Base-by-base conservation (phyloP, 2,797 vertebrate species). In the Chloroceryle inda region DNA sequence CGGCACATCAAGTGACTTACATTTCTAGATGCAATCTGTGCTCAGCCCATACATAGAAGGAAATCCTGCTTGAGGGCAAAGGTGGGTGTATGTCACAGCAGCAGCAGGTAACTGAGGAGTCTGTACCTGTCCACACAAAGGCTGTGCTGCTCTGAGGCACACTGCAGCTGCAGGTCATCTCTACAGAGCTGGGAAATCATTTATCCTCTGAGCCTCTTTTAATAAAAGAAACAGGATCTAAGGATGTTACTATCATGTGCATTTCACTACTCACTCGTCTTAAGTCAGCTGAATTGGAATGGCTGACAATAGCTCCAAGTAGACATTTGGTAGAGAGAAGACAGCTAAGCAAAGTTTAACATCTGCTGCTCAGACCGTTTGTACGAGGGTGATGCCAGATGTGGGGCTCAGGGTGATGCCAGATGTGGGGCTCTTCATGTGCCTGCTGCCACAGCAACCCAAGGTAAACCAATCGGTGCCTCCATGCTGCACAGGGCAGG, bases 71-170 rank as follows among this genome's bases (percentile, higher is more conserved):
- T 11, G 49, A 75, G 35, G 31, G 44, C 52, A 56, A 52, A 56
- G 44, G 27, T 6, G 13, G 29, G 12, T 9, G 6, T n/a, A 3
- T 2, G 50, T 44, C 0, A 0, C 50, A 49, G 50, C 2, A 56
- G 37, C 1, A 85, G 50, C 12, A 21, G 20, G 14, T 16, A 55
- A 37, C 0, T 47, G 42, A 85, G 64, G 37, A 75, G 38, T 26
- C 29, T 26, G 5, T 13, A 31, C n/a, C 29, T n/a, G 22, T n/a
- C 44, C 79, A 71, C 64, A 56, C 22, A 63, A 49, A 52, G 2
- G 6, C 49, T 58, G 33, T 5, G 31, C 59, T 79, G 64, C 35
- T 55, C 29, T 12, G 42, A 58, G 31, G n/a, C 1, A 0, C 3
- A 62, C 49, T 58, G 45, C 73, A 64, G 40, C 67, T 58, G 33